Conservation (phyloP, 2,797 vertebrate genomes). For the Muraenolepis orangiensis region DNA sequence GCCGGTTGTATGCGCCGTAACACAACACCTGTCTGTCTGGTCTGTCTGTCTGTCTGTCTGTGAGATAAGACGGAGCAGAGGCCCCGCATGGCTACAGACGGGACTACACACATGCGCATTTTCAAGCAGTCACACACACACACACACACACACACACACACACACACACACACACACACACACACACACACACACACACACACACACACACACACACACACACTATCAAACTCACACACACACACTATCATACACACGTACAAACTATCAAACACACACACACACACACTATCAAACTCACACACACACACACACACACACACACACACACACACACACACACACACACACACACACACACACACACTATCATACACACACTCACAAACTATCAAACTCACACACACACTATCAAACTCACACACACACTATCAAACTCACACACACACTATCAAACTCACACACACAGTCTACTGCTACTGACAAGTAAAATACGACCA, state of each 20-base stretch:
- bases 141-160: background rate
- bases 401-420: background rate
- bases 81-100: background rate
- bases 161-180: background rate
- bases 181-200: background rate
- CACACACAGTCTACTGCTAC: background rate
- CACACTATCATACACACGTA: too few relatives aligned
- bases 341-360: background rate
- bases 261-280: too few relatives aligned
- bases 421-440: background rate
- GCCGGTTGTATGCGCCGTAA: background rate
- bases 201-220: background rate
- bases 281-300: background rate
- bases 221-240: background rate
- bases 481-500: background rate
- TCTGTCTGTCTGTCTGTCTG: background rate
- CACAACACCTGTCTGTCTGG: too few relatives aligned
- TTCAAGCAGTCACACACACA: background rate
- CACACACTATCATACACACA: too few relatives aligned
- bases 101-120: background rate
- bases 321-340: background rate
- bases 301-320: background rate
- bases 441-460: background rate
- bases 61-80: background rate
- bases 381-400: too few relatives aligned